Conservation (phyloP, 1,140 invertebrate genomes). For the Glomeris maerens region DNA sequence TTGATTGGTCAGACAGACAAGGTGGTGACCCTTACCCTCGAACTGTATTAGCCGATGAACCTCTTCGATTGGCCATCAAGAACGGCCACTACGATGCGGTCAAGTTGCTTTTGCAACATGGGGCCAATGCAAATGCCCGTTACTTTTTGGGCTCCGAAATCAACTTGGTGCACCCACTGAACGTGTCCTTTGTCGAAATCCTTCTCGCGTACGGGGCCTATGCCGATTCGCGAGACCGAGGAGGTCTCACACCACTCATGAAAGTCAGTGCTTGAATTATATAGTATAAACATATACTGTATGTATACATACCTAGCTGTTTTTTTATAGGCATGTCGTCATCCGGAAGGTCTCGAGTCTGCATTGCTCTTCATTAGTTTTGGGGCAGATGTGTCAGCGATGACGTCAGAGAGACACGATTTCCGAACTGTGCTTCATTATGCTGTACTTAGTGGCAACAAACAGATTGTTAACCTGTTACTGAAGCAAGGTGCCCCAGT, state of each 20-base stretch:
- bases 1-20: constrained; percentile 16
- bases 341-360: constrained; percentile 50
- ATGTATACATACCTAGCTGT: not conserved
- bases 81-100: constrained; percentile 67
- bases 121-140: constrained; percentile 42
- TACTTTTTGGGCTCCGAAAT: constrained; percentile 85
- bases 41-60: constrained; percentile 46
- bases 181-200: constrained; percentile 63
- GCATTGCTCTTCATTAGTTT: constrained; percentile 59
- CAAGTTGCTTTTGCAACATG: constrained; percentile 48
- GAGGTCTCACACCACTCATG: constrained; percentile 74
- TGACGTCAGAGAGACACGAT: constrained; percentile 62
- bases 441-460: constrained; percentile 65
- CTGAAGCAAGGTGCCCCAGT: constrained; percentile 62
- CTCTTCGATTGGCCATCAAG: constrained; percentile 61
- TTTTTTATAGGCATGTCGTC: constrained; percentile 34
- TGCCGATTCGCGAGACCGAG: constrained; percentile 66
- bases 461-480: constrained; percentile 59
- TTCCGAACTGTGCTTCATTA: constrained; percentile 71
- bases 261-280: constrained; percentile 58
- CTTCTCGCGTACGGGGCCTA: constrained; percentile 68
- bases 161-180: constrained; percentile 59
- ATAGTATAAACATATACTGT: not conserved
- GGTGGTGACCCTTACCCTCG: constrained; percentile 19
- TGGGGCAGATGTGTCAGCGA: constrained; percentile 66